Evolutionary conservation across 1,140 invertebrate species (phyloP).

Genomic region (Pectinophora gossypiella): DNA sequence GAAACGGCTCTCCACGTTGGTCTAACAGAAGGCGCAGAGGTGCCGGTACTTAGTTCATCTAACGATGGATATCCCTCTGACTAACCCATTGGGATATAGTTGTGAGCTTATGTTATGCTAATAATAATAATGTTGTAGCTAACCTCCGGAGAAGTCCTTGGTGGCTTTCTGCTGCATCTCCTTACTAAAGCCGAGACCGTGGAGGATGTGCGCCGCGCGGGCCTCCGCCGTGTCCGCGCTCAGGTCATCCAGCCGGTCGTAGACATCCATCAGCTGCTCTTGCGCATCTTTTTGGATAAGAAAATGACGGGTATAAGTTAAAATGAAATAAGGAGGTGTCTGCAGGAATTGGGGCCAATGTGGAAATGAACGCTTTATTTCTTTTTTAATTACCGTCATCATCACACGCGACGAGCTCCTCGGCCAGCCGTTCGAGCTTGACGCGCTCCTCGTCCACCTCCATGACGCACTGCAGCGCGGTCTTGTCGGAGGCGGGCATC

Average conservation of each 20-base stretch:
- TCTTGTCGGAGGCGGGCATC: conserved; percentile 96
- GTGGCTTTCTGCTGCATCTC: conserved; percentile 95
- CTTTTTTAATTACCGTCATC: conserved; percentile 91
- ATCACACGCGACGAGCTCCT: conserved; percentile 89
- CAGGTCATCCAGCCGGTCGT: conserved; percentile 98
- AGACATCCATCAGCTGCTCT: conserved; percentile 98
- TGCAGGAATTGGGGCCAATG: no score
- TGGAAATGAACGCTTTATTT: neutral
- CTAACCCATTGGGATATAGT: no score
- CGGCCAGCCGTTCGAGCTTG: conserved; percentile 94
- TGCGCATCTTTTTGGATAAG: conserved; percentile 91
- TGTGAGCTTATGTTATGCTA: no score
- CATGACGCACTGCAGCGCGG: conserved; percentile 96
- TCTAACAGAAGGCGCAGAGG: no score
- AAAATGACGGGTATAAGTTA: no score
- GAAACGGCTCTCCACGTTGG: no score
- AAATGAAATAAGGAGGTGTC: no score
- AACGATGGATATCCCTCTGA: no score
- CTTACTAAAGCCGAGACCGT: conserved; percentile 97
- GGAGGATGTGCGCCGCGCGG: conserved; percentile 94
- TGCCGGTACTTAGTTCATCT: no score
- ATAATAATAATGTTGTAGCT: no score
- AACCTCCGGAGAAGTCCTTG: conserved; percentile 94
- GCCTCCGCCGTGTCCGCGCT: conserved; percentile 96
- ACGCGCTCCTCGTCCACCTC: conserved; percentile 97